Base-by-base conservation (phyloP, 2,888 invertebrate genomes). In the Sarcophaga carnaria region DNA sequence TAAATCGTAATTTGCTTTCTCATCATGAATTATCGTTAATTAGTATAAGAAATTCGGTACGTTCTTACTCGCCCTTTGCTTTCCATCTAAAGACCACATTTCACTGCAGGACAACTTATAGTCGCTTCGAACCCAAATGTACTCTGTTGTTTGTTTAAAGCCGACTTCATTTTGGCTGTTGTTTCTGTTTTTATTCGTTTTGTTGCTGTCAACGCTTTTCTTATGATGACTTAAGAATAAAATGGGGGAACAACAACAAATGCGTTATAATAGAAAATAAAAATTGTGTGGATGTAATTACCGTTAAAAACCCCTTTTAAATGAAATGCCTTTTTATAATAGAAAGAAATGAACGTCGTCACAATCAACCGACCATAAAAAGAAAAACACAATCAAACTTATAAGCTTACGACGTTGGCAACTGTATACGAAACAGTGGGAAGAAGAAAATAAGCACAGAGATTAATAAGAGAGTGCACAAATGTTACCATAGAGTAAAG, bases 241-340 rank as follows among this genome's bases (percentile, higher is more conserved):
- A 22, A 25, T 60, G 60, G 14, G 3, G 59, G 4, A 64, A 64
- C 17, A 70, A 64, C 54, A 60, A 47, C 62, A 74, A 22, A 47
- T 17, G 14, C 67, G 66, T n/a, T 8, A n/a, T 5, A 66, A 37
- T 45, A 66, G 49, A 54, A 12, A 74, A 69, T 60, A 79, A 49
- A 20, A 62, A 37, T 69, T 78, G 74, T 74, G 67, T 74, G 72
- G 17, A 74, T 74, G 78, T 83, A 83, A 83, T 83, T 83, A 79
- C 74, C 74, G 74, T 83, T 49, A 74, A 78, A 83, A 74, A 54
- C 62, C 74, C 27, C 12, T 75, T 75, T 37, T 37, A 37, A 37
- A 37, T 8, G 37, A 69, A 79, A 69, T 78, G 37, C 72, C 69
- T 69, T 78, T 74, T 78, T 49, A 64, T 74, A 79, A 75, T 74